Base-by-base conservation (phyloP, 2,113 vertebrate species). In the Hypanus sabinus region DNA sequence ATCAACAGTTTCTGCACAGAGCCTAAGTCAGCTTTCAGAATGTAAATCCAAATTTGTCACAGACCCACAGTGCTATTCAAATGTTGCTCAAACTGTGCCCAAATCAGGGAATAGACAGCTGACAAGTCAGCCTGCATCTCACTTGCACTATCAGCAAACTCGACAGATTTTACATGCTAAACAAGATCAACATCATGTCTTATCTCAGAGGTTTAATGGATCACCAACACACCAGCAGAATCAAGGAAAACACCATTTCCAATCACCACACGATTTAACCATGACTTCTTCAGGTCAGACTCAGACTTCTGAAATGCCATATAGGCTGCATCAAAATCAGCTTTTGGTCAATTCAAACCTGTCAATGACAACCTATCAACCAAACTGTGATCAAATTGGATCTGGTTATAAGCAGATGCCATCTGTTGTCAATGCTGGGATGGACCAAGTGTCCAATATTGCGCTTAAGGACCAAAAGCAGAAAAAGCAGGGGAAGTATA, bases 401-500 rank as follows among this genome's bases (percentile, higher is more conserved):
- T 97, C 98, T 0, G 79, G 97, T n/a, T 98, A 97, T 96, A 99
- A 97, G 95, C 97, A 97, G 94, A 96, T 98, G 94, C 94, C 98
- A 55, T 97, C 98, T 10, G 97, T 98, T 38, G 96, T 98, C 94
- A 98, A 96, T 95, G 97, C 98, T 81, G 97, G 97, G 0, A 94
- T 96, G 33, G 98, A 99, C 80, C 98, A 98, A 96, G 96, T 98
- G 95, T 97, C 97, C 96, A 97, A 95, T 95, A 97, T 97, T 94
- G 95, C 97, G 81, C 96, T 98, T 94, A 99, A 99, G 97, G 99
- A 99, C 94, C 98, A 99, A 96, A 99, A 99, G 95, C 98, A 97
- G 65, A 99, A 99, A 96, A 99, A 99, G 94, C 97, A 98, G 94
- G 99, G 99, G 94, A 99, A 99, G 81, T 99, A 99, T 0, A 98